A percentile compares a stretch with the other conserved stretches of the same genome.
These are phyloP conservation scores for Aphelinus certus DNA, from an alignment of 1,140 invertebrate species.

Conservation along the genomic window DNA sequence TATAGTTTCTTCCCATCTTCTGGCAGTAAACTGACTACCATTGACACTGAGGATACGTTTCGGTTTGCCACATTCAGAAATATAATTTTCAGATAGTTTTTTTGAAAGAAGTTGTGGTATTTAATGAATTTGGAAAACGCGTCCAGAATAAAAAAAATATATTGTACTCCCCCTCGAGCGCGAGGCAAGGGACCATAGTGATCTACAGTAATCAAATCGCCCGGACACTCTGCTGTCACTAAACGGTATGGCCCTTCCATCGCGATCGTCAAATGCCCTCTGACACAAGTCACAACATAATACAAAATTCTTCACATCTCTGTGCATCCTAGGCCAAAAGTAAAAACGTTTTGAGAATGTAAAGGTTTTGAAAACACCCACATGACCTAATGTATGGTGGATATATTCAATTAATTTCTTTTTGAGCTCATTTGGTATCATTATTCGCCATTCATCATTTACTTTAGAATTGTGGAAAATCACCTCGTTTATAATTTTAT, in stretches of 20 bases:
- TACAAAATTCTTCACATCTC: background rate
- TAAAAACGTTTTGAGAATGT: background rate
- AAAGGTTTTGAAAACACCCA: background rate
- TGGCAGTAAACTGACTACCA: conserved; percentile 44
- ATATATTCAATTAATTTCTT: background rate
- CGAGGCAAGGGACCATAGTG: conserved; percentile 33
- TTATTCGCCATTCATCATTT: background rate
- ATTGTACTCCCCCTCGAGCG: conserved; percentile 1
- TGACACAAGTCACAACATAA: background rate
- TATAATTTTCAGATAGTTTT: conserved; percentile 42
- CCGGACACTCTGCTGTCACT: conserved; percentile 10
- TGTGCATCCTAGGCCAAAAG: background rate
- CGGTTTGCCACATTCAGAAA: conserved; percentile 41
- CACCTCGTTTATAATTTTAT: background rate
- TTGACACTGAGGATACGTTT: conserved; percentile 43
- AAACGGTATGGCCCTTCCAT: conserved; percentile 15
- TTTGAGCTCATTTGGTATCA: background rate
- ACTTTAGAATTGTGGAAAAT: background rate
- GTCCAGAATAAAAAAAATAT: conserved; percentile 33
- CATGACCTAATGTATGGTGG: background rate
- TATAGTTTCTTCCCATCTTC: conserved; percentile 43
- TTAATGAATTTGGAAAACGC: conserved; percentile 28
- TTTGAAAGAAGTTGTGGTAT: background rate
- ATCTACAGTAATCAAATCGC: conserved; percentile 24
- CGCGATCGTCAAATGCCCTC: background rate